Evolutionary conservation across 2,113 vertebrate genomes (phyloP).

Genomic region (human (Homo sapiens)): GRCh38 chr2:6649001-6649500

Average conservation of each 20-base stretch:
- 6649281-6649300: too few relatives aligned
- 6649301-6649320: fast-evolving
- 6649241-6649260: background rate
- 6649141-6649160: fast-evolving
- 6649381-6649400: background rate
- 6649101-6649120: background rate
- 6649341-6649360: background rate
- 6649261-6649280: background rate
- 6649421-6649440: too few relatives aligned
- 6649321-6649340: background rate
- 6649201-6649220: fast-evolving
- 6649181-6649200: fast-evolving
- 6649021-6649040: slow-evolving; percentile 19
- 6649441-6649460: background rate
- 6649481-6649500: background rate
- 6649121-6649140: background rate
- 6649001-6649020: slow-evolving; percentile 31
- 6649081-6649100: background rate
- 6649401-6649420: fast-evolving
- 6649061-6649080: background rate
- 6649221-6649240: background rate
- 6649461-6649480: too few relatives aligned
- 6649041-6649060: background rate
- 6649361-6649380: background rate
- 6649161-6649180: fast-evolving